phyloP scores from a whole-genome alignment of 2,113 vertebrate genomes.

The Dasyurus viverrinus region DNA sequence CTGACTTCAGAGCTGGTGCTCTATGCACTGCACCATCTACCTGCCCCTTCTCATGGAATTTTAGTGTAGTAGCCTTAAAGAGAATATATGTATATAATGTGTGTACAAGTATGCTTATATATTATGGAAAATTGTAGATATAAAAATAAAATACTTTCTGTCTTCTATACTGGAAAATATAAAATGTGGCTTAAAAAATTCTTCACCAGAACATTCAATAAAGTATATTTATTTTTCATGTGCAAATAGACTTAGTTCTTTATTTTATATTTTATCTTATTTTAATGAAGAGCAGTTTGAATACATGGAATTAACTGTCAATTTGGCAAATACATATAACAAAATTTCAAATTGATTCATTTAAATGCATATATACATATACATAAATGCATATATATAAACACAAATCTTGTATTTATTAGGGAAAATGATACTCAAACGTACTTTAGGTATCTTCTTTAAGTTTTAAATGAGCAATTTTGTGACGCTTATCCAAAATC shows the following conservation, averaged over 20 bases:
- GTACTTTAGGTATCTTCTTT: constrained; percentile 74
- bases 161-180: constrained; percentile 20
- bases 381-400: not conserved
- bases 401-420: not conserved
- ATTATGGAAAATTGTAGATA: not conserved
- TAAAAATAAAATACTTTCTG: constrained; percentile 31
- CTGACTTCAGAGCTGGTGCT: no score
- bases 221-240: constrained; percentile 47
- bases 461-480: constrained; percentile 83
- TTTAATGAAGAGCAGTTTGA: constrained; percentile 42
- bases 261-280: constrained; percentile 13
- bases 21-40: no score
- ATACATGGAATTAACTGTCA: constrained; percentile 31
- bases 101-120: not conserved
- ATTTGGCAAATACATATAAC: constrained; percentile 42
- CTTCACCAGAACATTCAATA: constrained; percentile 32
- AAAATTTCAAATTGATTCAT: constrained; percentile 46
- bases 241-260: constrained; percentile 23
- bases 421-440: not conserved
- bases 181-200: constrained; percentile 43
- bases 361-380: constrained; percentile 63
- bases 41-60: not conserved
- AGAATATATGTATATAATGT: not conserved
- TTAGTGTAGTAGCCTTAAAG: not conserved
- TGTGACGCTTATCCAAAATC: constrained; percentile 83